Conservation (phyloP, 2,888 invertebrate genomes). For the Allygus modestus region DNA sequence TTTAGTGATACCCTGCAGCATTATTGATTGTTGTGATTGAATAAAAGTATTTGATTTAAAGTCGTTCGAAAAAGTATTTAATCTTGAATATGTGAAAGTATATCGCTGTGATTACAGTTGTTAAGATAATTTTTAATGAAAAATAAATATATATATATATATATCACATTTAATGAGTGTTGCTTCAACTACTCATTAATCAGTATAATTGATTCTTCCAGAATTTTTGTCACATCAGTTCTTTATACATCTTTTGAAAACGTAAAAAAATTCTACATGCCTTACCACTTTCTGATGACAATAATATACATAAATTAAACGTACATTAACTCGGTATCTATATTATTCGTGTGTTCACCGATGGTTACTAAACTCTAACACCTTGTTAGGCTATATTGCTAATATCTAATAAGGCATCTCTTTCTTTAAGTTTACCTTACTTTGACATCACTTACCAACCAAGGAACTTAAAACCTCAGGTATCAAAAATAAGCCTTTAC, state of each 20-base stretch:
- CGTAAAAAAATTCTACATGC: background rate
- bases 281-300: conserved; percentile 29
- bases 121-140: background rate
- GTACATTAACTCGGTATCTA: conserved; percentile 13
- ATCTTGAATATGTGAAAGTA: background rate
- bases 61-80: background rate
- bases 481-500: background rate
- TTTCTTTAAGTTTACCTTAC: too few species aligned
- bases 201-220: background rate
- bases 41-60: background rate
- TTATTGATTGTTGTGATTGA: background rate
- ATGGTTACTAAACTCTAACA: background rate
- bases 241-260: background rate
- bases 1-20: conserved; percentile 26
- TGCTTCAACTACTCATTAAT: background rate
- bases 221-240: background rate
- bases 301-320: conserved; percentile 16
- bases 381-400: background rate
- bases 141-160: too few species aligned
- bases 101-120: background rate
- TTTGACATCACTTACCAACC: too few species aligned
- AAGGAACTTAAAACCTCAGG: background rate
- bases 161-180: background rate
- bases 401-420: background rate
- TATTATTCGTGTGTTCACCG: background rate